Conservation (phyloP, 2,113 vertebrate species). For the Bubalus kerabau region DNA sequence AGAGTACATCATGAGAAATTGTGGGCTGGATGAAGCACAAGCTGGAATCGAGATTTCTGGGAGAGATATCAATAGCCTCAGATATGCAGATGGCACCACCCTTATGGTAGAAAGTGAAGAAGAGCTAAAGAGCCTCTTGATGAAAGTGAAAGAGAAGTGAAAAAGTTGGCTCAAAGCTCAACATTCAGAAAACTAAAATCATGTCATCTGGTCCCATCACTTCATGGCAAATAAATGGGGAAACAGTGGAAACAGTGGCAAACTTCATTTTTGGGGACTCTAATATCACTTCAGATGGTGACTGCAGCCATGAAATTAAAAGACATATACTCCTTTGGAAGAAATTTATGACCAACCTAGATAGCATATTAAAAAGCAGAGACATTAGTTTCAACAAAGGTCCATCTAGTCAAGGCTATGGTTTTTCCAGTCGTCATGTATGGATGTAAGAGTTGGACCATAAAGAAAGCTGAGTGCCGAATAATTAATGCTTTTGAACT, state of each 20-base stretch:
- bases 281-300: background rate
- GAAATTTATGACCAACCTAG: background rate
- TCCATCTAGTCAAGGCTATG: background rate
- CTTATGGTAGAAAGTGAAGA: background rate
- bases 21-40: background rate
- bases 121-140: background rate
- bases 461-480: background rate
- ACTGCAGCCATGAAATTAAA: background rate
- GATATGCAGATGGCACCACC: background rate
- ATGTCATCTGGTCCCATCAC: background rate
- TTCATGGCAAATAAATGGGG: background rate
- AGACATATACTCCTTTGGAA: background rate
- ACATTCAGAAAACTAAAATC: background rate
- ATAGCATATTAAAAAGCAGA: background rate
- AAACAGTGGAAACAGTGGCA: background rate
- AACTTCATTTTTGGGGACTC: background rate
- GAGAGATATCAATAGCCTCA: background rate
- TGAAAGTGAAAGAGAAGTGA: background rate
- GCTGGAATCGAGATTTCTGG: background rate
- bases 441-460: background rate
- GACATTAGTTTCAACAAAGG: background rate
- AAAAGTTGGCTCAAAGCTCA: background rate
- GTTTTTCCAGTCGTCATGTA: background rate
- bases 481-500: background rate
- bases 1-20: background rate